Conservation (phyloP, 2,888 invertebrate species). For the Tipula confusa region DNA sequence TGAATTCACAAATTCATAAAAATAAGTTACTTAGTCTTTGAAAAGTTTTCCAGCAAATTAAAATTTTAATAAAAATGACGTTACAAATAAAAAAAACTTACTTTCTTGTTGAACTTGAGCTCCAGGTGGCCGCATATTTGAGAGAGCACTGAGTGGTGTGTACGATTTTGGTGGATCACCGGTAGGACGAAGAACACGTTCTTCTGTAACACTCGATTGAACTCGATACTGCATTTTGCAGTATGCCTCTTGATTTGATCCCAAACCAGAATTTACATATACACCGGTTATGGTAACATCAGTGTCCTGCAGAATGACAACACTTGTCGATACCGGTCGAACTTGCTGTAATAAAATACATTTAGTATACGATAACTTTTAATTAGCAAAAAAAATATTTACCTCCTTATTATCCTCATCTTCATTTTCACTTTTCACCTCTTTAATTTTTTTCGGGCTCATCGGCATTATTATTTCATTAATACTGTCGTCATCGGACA, state of each 20-base stretch:
- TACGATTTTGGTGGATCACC: constrained; percentile 60
- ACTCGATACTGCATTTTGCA: constrained; percentile 88
- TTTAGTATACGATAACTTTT: not conserved
- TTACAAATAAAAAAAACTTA: constrained; percentile 31
- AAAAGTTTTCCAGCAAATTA: not conserved
- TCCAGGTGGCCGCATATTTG: constrained; percentile 82
- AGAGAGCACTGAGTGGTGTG: constrained; percentile 76
- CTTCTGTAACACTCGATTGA: constrained; percentile 81
- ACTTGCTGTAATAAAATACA: not conserved
- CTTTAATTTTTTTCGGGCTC: constrained; percentile 35
- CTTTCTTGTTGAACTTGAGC: constrained; percentile 51
- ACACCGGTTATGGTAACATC: constrained; percentile 85
- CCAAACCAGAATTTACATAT: constrained; percentile 69
- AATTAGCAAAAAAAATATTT: not conserved
- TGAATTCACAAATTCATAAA: not conserved
- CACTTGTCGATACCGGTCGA: constrained; percentile 53
- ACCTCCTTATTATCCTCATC: constrained; percentile 38
- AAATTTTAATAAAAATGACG: not conserved
- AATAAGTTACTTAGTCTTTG: not conserved
- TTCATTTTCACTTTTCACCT: constrained; percentile 36
- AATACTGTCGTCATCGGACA: constrained; percentile 31
- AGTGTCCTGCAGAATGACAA: constrained; percentile 79
- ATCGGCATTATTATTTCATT: constrained; percentile 26
- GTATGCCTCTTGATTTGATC: constrained; percentile 72
- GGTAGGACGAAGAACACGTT: constrained; percentile 65